These are phyloP conservation scores for Lepidochitona cinerea DNA, from an alignment of 2,888 invertebrate species.

Conservation along the genomic window DNA sequence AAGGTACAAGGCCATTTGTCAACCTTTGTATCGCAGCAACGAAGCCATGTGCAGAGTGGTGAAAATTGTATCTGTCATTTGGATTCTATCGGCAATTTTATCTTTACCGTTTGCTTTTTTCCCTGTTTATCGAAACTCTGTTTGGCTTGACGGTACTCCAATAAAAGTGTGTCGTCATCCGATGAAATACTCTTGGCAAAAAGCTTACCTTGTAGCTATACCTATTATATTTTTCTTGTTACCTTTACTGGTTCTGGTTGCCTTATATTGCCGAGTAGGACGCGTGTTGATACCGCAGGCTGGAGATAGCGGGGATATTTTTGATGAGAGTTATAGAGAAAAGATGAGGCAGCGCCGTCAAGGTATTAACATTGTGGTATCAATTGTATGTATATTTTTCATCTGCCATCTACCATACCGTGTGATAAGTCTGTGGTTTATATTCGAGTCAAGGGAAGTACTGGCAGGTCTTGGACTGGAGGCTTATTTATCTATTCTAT, in stretches of 20 bases:
- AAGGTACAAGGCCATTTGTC: conserved; percentile 91
- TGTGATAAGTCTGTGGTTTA: conserved; percentile 32
- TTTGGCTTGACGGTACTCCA: conserved; percentile 39
- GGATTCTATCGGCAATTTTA: conserved; percentile 57
- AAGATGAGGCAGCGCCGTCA: conserved; percentile 32
- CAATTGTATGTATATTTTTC: conserved; percentile 40
- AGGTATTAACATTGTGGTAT: conserved; percentile 38
- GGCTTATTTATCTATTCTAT: conserved; percentile 31
- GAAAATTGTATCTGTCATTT: conserved; percentile 27
- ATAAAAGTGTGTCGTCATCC: conserved; percentile 42
- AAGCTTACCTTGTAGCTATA: conserved; percentile 24
- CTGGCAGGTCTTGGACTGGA: conserved; percentile 21
- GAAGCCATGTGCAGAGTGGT: conserved; percentile 21
- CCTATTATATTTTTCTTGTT: conserved; percentile 31
- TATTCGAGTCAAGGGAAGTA: conserved; percentile 21
- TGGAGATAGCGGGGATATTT: background rate
- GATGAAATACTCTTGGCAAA: conserved; percentile 28
- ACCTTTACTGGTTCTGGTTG: conserved; percentile 29
- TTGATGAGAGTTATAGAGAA: conserved; percentile 9
- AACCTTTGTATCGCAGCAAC: conserved; percentile 78
- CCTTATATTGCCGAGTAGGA: conserved; percentile 29
- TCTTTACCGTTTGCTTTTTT: conserved; percentile 68
- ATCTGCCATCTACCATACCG: conserved; percentile 40
- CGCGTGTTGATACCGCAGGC: conserved; percentile 4
- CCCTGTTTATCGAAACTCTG: conserved; percentile 29